Conservation (phyloP, 2,888 invertebrate species). For the Phortica magna region DNA sequence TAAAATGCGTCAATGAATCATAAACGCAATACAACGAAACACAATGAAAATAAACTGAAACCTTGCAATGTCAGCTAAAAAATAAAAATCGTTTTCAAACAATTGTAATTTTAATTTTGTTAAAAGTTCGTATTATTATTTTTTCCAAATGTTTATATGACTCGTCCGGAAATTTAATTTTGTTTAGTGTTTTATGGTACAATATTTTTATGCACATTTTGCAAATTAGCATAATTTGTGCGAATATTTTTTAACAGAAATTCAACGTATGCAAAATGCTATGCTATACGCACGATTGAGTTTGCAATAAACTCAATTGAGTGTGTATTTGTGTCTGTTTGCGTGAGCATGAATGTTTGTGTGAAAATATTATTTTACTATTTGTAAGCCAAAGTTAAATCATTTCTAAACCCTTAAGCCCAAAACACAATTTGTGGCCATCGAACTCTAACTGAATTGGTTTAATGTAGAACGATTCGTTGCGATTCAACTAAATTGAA, state of each 20-base stretch:
- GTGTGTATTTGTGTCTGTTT: background rate
- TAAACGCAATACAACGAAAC: too few relatives aligned
- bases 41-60: too few relatives aligned
- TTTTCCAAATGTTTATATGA: too few relatives aligned
- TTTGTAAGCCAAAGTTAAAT: constrained; percentile 1
- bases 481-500: constrained; percentile 10
- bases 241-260: background rate
- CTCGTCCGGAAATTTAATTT: background rate
- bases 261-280: background rate
- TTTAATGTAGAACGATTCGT: background rate
- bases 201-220: background rate
- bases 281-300: constrained; percentile 13
- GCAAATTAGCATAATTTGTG: background rate
- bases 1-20: too few relatives aligned
- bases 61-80: too few relatives aligned
- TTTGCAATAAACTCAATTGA: background rate
- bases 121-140: too few relatives aligned
- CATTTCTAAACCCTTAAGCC: background rate
- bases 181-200: background rate
- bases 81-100: too few relatives aligned
- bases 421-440: background rate
- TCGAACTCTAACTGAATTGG: background rate
- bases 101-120: too few relatives aligned
- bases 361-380: background rate
- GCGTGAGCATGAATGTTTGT: background rate